Conservation (phyloP, 1,140 invertebrate genomes). For the Meloidogyne chitwoodi region DNA sequence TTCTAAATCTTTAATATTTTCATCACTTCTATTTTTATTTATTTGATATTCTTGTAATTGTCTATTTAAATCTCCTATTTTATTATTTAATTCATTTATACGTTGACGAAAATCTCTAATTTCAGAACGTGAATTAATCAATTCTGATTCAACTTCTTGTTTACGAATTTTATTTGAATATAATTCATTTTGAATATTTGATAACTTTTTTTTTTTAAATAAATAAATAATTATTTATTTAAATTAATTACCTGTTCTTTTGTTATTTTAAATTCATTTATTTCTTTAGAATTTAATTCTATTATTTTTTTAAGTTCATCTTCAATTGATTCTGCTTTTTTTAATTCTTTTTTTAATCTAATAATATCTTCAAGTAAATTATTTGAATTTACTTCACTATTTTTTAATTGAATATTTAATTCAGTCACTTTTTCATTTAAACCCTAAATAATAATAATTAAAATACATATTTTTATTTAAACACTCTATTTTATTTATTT, state of each 20-base stretch:
- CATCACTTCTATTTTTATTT: conserved; percentile 56
- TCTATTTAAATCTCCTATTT: conserved; percentile 51
- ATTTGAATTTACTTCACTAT: conserved; percentile 50
- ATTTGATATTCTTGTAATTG: conserved; percentile 53
- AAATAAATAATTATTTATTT: neutral
- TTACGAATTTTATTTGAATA: conserved; percentile 43
- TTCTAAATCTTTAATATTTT: conserved; percentile 50
- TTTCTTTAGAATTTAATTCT: conserved; percentile 42
- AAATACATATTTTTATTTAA: conserved; percentile 18
- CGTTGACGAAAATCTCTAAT: conserved; percentile 57
- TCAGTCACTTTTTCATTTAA: conserved; percentile 54
- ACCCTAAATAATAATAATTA: conserved; percentile 25
- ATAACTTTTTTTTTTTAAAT: conserved; percentile 41
- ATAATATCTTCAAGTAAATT: conserved; percentile 52
- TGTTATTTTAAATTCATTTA: conserved; percentile 42
- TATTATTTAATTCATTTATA: conserved; percentile 47
- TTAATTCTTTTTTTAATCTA: conserved; percentile 48
- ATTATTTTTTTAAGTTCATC: conserved; percentile 46
- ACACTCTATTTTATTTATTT: neutral
- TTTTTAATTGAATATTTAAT: conserved; percentile 44
- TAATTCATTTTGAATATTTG: conserved; percentile 52
- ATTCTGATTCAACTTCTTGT: conserved; percentile 49
- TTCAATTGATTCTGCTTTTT: conserved; percentile 51
- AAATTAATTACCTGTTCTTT: conserved; percentile 36
- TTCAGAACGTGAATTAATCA: conserved; percentile 48